Evolutionary conservation across 2,888 invertebrate genomes (phyloP), one percentile per base, ranked within the genome.

Genomic region (Auanema freiburgensis): DNA sequence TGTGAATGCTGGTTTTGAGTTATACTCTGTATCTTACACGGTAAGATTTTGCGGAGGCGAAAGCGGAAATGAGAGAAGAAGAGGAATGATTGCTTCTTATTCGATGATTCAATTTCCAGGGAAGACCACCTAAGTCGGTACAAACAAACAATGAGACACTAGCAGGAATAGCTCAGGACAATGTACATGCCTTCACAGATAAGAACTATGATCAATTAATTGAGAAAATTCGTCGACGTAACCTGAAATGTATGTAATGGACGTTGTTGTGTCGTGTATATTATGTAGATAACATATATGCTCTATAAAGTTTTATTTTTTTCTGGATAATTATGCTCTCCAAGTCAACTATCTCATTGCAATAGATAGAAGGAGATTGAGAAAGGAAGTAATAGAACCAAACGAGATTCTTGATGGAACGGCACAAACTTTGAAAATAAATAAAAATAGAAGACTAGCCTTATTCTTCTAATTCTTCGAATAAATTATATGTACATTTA

Each of bases 1-100:
- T 8, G 51, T 62, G 8, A 72, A 63, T 10, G 70, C 67, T 16
- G 81, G 79, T 8, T 81, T 81, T 60, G 75, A 76, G 50, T 63
- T 81, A 55, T 78, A 70, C 58, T 67, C 79, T n/a, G 75, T 81
- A 14, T 80, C 77, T 18, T 74, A 74, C 53, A 66, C 67, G 63
- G 74, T 73, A 46, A 57, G 21, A 40, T 16, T 51, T 6, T 56
- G 16, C 21, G n/a, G n/a, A n/a, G n/a, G n/a, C n/a, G n/a, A n/a
- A n/a, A n/a, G n/a, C n/a, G n/a, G 33, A 24, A 16, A 50, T 5
- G n/a, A 57, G 21, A 25, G 59, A 21, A 46, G 46, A 46, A 43
- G 14, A 53, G 43, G 40, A 25, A 41, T 43, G 41, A 53, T 2
- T 53, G 54, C 43, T 11, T 43, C 14, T 11, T 43, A 43, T n/a